These are phyloP conservation scores for Aythya fuligula DNA, from an alignment of 2,797 vertebrate species.

Conservation along the genomic window DNA sequence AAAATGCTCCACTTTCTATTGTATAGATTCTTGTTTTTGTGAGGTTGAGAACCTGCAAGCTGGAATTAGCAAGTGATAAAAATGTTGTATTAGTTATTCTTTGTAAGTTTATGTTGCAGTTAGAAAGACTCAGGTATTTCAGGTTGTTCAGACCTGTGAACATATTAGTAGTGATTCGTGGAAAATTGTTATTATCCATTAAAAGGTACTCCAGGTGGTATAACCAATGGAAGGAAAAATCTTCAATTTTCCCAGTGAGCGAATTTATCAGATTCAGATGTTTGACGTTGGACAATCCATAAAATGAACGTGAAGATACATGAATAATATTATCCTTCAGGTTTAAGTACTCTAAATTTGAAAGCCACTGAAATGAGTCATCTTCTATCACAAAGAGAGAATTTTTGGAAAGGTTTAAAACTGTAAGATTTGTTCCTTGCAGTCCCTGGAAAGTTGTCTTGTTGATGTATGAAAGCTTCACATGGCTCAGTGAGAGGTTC, in stretches of 20 bases:
- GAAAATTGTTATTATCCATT: conserved; percentile 81
- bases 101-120: conserved; percentile 76
- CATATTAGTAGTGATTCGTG: conserved; percentile 76
- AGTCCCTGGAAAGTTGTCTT: conserved; percentile 84
- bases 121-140: conserved; percentile 83
- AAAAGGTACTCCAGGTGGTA: conserved; percentile 82
- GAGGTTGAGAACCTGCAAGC: conserved; percentile 86
- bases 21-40: conserved; percentile 79
- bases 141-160: conserved; percentile 88
- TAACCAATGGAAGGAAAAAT: conserved; percentile 87
- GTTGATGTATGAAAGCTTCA: conserved; percentile 73
- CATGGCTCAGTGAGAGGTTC: conserved; percentile 82
- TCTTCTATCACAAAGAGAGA: conserved; percentile 76
- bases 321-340: conserved; percentile 83
- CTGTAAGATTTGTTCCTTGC: conserved; percentile 82
- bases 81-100: conserved; percentile 86
- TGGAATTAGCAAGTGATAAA: conserved; percentile 85
- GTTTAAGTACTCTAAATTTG: conserved; percentile 81
- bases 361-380: conserved; percentile 86
- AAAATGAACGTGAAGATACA: conserved; percentile 81
- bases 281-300: conserved; percentile 84
- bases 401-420: conserved; percentile 88
- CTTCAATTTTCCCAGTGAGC: conserved; percentile 82
- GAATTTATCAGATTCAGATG: conserved; percentile 83
- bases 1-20: conserved; percentile 84